Conservation (phyloP, 2,888 invertebrate species). For the Phalangium opilio region DNA sequence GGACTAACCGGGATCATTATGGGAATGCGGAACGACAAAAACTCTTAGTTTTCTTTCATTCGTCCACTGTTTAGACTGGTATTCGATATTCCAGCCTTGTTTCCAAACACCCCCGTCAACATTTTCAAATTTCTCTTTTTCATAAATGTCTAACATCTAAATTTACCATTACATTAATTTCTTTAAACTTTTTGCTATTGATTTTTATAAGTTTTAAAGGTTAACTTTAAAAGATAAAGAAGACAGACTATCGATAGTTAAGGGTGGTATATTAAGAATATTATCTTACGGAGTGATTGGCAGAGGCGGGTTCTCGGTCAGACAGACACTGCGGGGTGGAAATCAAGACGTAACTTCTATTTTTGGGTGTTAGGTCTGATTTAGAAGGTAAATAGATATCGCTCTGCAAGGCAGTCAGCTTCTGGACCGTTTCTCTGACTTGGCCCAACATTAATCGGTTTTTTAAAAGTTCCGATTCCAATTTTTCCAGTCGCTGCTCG, state of each 20-base stretch:
- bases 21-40: constrained; percentile 93
- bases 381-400: too few relatives aligned
- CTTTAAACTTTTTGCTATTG: not conserved
- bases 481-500: constrained; percentile 12
- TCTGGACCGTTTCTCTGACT: constrained; percentile 14
- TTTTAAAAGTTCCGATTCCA: constrained; percentile 14
- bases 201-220: too few relatives aligned
- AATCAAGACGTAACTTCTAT: too few relatives aligned
- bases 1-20: constrained; percentile 84
- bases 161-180: not conserved
- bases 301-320: too few relatives aligned
- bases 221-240: not conserved
- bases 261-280: too few relatives aligned
- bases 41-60: constrained; percentile 68
- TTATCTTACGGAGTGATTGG: too few relatives aligned
- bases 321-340: too few relatives aligned
- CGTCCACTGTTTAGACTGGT: constrained; percentile 59
- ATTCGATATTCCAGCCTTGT: constrained; percentile 80
- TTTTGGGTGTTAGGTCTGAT: too few relatives aligned
- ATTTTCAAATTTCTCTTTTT: constrained; percentile 75
- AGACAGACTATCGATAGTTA: not conserved
- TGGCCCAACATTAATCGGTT: constrained; percentile 14
- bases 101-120: constrained; percentile 96
- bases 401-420: constrained; percentile 1
- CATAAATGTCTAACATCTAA: constrained; percentile 70